phyloP scores from a whole-genome alignment of 2,888 invertebrate genomes.

The Quadroppia sp. region DNA sequence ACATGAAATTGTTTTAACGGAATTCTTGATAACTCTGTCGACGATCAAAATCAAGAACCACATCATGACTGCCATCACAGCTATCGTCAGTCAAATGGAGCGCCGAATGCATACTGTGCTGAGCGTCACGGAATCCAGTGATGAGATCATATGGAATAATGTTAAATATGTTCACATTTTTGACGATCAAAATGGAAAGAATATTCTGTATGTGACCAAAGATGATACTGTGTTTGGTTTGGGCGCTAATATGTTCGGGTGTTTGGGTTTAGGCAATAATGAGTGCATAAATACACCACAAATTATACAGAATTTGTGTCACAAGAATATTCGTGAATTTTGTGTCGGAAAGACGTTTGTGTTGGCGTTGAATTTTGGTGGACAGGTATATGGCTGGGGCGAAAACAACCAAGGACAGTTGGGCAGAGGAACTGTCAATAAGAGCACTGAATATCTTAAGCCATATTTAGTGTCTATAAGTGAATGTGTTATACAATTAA shows the following conservation, averaged over 20 bases:
- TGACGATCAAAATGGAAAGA: not conserved
- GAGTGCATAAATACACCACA: not conserved
- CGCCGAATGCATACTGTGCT: too few relatives aligned
- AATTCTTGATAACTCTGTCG: too few relatives aligned
- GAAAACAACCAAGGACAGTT: not conserved
- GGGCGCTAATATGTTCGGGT: not conserved
- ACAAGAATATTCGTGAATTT: not conserved
- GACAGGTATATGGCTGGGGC: not conserved
- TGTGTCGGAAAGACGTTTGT: not conserved
- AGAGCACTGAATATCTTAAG: not conserved
- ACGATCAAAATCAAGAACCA: too few relatives aligned
- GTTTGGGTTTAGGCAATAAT: not conserved
- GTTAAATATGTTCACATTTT: not conserved
- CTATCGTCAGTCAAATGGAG: too few relatives aligned
- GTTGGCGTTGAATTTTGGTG: not conserved
- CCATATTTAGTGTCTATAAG: not conserved
- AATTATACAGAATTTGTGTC: not conserved
- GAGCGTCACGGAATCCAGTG: too few relatives aligned
- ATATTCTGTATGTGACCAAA: not conserved
- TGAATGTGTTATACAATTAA: not conserved
- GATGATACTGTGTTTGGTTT: not conserved
- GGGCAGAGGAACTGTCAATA: not conserved
- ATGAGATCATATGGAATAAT: too few relatives aligned
- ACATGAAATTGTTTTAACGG: too few relatives aligned
- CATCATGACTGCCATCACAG: too few relatives aligned